Conservation (phyloP, 2,888 invertebrate species). For the Eilema depressum region DNA sequence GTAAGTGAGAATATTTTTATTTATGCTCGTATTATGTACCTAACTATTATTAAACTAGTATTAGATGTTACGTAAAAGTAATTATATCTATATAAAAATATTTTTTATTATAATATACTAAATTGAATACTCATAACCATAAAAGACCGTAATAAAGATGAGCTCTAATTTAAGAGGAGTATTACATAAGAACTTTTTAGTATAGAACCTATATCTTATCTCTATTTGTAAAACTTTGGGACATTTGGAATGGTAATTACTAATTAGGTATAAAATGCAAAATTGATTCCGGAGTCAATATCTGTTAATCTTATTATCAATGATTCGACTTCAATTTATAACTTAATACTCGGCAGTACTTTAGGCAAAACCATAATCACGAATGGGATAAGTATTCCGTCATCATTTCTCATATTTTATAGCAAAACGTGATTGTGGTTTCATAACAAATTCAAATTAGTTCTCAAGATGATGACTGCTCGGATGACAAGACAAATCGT, state of each 20-base stretch:
- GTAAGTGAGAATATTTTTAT: too few species aligned
- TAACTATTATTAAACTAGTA: too few species aligned
- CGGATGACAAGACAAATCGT: constrained; percentile 80
- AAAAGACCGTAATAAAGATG: too few species aligned
- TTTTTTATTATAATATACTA: too few species aligned
- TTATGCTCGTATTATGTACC: too few species aligned
- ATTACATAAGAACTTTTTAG: too few species aligned
- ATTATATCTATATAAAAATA: too few species aligned
- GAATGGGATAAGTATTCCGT: constrained; percentile 10
- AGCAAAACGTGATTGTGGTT: constrained; percentile 60
- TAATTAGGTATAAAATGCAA: not conserved
- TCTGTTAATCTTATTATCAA: not conserved
- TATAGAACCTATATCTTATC: too few species aligned
- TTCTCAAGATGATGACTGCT: constrained; percentile 68
- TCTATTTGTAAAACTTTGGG: too few species aligned
- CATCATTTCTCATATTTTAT: constrained; percentile 49
- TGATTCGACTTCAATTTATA: not conserved
- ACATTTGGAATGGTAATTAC: not conserved
- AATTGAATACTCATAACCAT: too few species aligned
- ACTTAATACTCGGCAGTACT: not conserved
- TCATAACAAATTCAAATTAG: constrained; percentile 80
- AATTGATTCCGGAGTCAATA: not conserved
- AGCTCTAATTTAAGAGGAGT: too few species aligned
- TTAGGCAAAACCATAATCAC: constrained; percentile 21
- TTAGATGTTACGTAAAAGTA: too few species aligned